Conservation (phyloP, 1,140 invertebrate species). For the Magallana gigas region DNA sequence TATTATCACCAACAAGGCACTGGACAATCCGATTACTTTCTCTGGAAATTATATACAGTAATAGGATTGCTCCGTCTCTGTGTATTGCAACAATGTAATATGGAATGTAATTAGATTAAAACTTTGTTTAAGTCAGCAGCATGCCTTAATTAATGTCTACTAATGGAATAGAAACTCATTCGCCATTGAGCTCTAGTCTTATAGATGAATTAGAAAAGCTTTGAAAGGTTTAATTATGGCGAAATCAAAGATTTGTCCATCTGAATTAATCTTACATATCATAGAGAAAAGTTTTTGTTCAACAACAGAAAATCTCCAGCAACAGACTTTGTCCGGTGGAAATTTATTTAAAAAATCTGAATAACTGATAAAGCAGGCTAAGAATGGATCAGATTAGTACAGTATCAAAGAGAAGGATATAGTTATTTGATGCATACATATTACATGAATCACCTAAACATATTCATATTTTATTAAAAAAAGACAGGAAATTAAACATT, state of each 20-base stretch:
- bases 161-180: constrained; percentile 13
- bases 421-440: no score
- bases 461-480: no score
- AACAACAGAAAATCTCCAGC: no score
- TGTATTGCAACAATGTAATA: constrained; percentile 23
- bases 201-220: constrained; percentile 4
- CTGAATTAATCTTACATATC: no score
- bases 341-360: no score
- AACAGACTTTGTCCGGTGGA: no score
- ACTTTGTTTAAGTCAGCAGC: constrained; percentile 27
- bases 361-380: no score
- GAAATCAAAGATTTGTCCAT: constrained; percentile 12
- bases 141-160: constrained; percentile 14
- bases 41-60: constrained; percentile 32
- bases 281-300: no score
- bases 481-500: no score
- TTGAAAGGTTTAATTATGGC: constrained; percentile 12
- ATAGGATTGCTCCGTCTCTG: not conserved
- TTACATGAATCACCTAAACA: no score
- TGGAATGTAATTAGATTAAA: constrained; percentile 34
- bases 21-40: constrained; percentile 1
- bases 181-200: not conserved
- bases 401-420: no score
- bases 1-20: constrained; percentile 27
- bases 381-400: no score